Base-by-base conservation (phyloP, 2,797 vertebrate species). In the Microctenopoma lineatum region DNA sequence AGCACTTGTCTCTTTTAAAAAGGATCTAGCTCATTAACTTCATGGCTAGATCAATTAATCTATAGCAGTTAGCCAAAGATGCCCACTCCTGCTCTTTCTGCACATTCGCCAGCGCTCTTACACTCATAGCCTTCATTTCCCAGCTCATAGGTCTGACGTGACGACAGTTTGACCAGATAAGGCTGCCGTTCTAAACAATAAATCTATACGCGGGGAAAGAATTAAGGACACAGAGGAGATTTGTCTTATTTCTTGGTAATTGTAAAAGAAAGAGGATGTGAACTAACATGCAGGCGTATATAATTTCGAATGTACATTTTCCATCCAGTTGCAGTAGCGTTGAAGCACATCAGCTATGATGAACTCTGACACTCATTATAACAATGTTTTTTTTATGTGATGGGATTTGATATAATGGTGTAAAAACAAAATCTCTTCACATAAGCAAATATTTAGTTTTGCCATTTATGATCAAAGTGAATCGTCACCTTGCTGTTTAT, bases 41-140 rank as follows among this genome's bases (percentile, higher is more conserved):
- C 89, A 91, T 79, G 86, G 89, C 79, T 77, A 59, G 84, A 92
- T 91, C 93, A 92, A 93, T 93, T 91, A 92, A 93, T 94, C 92
- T 81, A 92, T 91, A 92, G 87, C 85, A 89, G 91, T 92, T 92
- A 92, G 81, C 77, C 75, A 84, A 92, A 90, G 83, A 90, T 89
- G 87, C 84, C 65, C 79, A 87, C 75, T 83, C 85, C 50, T 73
- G 73, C 73, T 81, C 52, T 85, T 90, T 83, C 77, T 81, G 60
- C 69, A 81, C 67, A 39, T 81, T 67, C 56, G 61, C 75, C 44
- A 47, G 60, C 77, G 41, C 38, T 68, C 54, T 73, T 45, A 79
- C 34, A 59, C 87, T 73, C 72, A 79, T 12, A 41, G 50, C 69
- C 15, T 66, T 45, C 39, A 26, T 54, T 15, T 5, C 25, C n/a